phyloP scores from a whole-genome alignment of 2,888 invertebrate species.

The Ennomos fuscantarius region DNA sequence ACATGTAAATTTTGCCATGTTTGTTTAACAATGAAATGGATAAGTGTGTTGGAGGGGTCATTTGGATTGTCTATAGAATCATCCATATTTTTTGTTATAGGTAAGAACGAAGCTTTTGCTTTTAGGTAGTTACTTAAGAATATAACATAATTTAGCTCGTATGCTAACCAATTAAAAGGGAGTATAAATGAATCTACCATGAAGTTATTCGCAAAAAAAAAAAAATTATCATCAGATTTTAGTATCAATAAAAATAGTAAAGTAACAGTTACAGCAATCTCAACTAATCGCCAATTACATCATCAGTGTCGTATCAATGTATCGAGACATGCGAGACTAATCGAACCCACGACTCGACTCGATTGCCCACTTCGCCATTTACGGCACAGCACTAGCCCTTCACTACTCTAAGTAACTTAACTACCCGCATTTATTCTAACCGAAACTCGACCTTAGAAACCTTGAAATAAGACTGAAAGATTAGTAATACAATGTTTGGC shows the following conservation, averaged over 20 bases:
- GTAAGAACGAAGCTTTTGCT: too few relatives aligned
- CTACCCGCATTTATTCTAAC: conserved; percentile 5
- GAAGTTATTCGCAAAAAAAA: too few relatives aligned
- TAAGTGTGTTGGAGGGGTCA: too few relatives aligned
- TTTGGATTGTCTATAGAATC: too few relatives aligned
- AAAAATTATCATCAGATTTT: too few relatives aligned
- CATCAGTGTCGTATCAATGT: conserved; percentile 69
- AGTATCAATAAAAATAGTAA: background rate
- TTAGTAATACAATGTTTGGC: conserved; percentile 1
- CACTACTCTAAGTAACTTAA: conserved; percentile 7
- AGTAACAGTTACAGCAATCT: conserved; percentile 16
- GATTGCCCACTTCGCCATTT: conserved; percentile 44
- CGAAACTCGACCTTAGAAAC: conserved; percentile 2
- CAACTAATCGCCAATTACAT: conserved; percentile 61
- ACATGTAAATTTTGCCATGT: too few relatives aligned
- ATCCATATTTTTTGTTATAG: too few relatives aligned
- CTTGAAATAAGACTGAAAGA: background rate
- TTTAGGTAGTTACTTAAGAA: too few relatives aligned
- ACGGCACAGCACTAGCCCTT: conserved; percentile 34
- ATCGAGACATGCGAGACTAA: conserved; percentile 59
- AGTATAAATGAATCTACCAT: too few relatives aligned
- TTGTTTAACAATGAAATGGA: too few relatives aligned
- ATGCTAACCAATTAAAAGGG: too few relatives aligned
- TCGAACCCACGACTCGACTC: conserved; percentile 63
- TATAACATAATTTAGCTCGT: too few relatives aligned